Base-by-base conservation (phyloP, 2,888 invertebrate genomes). In the Drosophila bunnanda region DNA sequence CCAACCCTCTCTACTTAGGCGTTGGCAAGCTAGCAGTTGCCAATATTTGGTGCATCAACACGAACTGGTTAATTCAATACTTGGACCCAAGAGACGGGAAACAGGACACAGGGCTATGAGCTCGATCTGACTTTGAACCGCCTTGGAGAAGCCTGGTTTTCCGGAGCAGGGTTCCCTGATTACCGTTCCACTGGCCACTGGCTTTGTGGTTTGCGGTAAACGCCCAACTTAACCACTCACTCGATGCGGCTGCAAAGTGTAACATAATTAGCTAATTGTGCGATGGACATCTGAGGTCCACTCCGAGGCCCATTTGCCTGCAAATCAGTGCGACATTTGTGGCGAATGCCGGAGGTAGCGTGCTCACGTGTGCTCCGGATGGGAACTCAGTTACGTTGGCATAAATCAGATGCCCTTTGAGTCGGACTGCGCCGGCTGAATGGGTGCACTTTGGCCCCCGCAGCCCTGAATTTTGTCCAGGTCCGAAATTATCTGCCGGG, bases 231-330 rank as follows among this genome's bases (percentile, higher is more conserved):
- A 77, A 75, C 58, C 61, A 43, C 44, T 39, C 12, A 20, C 36
- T n/a, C 12, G 10, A 22, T 43, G 41, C 25, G 36, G 34, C 28
- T 30, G 28, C 28, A 28, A 67, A 22, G 68, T 44, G 17, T 52
- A 34, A 9, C 34, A 34, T 38, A 66, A 66, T 66, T 66, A 67
- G 66, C 44, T 55, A 66, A 66, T 66, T 66, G 68, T 54, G 65
- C 30, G 43, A 12, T 46, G 36, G 36, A 38, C 44, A 67, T 53
- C 36, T 28, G 43, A 20, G 34, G 20, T 15, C 50, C 3, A 28
- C 25, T 20, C 20, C 25, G 34, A 34, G 41, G 50, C 41, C 34
- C 25, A 50, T 50, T 50, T 41, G 50, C 39, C 30, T 12, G 20
- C 43, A 3, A 65, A 52, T 65, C 66, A 52, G 53, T 22, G 30